Conservation (phyloP, 2,797 vertebrate species). For the Rallus crepitans region DNA sequence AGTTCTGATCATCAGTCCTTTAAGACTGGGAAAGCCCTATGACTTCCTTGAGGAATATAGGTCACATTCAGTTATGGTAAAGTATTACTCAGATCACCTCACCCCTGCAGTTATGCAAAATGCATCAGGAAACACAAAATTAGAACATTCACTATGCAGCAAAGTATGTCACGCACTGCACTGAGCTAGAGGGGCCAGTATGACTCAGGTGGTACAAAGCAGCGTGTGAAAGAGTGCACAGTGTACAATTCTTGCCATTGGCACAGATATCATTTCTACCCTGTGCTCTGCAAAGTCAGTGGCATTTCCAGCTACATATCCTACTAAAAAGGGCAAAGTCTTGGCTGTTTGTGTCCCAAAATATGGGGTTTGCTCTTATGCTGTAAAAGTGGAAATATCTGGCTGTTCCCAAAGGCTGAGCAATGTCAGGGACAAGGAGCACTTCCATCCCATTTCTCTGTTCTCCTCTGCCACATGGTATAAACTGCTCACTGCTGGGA, state of each 20-base stretch:
- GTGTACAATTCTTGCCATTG: accelerated
- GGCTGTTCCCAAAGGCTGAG: neutral
- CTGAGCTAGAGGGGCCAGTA: neutral
- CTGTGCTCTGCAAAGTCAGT: neutral
- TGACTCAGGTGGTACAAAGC: neutral
- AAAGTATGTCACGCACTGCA: neutral
- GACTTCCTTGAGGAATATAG: neutral
- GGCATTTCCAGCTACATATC: neutral
- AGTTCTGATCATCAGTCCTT: neutral
- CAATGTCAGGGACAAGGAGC: neutral
- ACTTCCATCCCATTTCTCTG: neutral
- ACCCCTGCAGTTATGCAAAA: neutral
- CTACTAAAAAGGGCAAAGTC: neutral
- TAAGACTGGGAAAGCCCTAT: neutral
- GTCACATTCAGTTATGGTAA: neutral
- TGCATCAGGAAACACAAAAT: neutral
- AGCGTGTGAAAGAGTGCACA: neutral
- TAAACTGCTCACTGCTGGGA: neutral
- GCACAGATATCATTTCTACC: neutral
- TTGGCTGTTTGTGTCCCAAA: neutral
- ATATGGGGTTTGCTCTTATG: neutral
- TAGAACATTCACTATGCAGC: neutral
- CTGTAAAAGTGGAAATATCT: neutral
- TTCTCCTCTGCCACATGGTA: neutral
- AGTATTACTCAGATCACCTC: neutral